Percentiles rank a stretch among this genome's conserved stretches.
These are phyloP conservation scores for Trematomus bernacchii DNA, from an alignment of 2,797 vertebrate species.

Conservation along the genomic window DNA sequence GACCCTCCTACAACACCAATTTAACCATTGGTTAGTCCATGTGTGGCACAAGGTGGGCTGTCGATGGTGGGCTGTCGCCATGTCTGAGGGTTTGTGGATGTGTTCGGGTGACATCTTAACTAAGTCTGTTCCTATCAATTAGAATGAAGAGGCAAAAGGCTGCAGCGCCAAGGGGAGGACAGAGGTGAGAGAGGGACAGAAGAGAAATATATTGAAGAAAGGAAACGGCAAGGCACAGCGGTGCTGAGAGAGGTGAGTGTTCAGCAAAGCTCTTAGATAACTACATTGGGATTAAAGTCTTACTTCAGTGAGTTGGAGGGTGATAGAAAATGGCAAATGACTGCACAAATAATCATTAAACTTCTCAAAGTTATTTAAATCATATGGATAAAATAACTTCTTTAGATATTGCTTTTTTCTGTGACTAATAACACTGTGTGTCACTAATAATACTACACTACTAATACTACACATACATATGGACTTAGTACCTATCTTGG, in stretches of 20 bases:
- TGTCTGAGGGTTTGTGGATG: conserved; percentile 63
- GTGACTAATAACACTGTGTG: neutral
- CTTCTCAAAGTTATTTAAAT: neutral
- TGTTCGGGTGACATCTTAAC: conserved; percentile 85
- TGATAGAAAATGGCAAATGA: neutral
- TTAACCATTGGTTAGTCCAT: conserved; percentile 71
- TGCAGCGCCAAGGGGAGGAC: conserved; percentile 45
- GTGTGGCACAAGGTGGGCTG: conserved; percentile 53
- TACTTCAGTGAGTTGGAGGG: neutral
- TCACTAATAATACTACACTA: too few relatives aligned
- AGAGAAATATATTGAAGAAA: conserved; percentile 19
- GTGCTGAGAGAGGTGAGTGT: conserved; percentile 18
- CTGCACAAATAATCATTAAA: conserved; percentile 20
- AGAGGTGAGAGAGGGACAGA: conserved; percentile 60
- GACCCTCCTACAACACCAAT: conserved; percentile 81
- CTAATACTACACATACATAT: too few relatives aligned
- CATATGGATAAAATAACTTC: neutral
- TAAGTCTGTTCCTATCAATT: conserved; percentile 85
- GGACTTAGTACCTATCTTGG: neutral
- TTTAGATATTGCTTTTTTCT: neutral
- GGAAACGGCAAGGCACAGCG: neutral
- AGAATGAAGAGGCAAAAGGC: conserved; percentile 63
- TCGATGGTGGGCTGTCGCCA: conserved; percentile 67
- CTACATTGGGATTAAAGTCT: neutral
- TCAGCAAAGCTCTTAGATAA: conserved; percentile 11